Base-by-base conservation (phyloP, 2,888 invertebrate species). In the Agrotis clavis region DNA sequence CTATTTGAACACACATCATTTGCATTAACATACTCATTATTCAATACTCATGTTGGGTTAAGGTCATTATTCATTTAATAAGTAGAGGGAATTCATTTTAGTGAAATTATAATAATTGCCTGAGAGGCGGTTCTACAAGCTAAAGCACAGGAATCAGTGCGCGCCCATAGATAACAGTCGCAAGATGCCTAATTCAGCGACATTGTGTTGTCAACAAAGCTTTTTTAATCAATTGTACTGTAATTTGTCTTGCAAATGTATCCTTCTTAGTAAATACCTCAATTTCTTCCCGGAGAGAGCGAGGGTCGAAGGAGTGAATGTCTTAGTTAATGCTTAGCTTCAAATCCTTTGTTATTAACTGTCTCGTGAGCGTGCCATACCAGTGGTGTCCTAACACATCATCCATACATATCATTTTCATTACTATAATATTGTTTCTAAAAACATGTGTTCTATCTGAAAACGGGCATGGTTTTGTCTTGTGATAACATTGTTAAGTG, bases 331-430 rank as follows among this genome's bases (percentile, higher is more conserved):
- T 82, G 94, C 94, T 94, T 94, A 77, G 94, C 94, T 93, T 85
- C 62, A 63, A 86, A 86, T 91, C 93, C 93, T 90, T 89, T 88
- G 89, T 93, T 77, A 90, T 89, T 94, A 93, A 93, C 92, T 65
- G 72, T 79, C 87, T 88, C 88, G 95, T 95, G 95, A 95, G 95
- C 95, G 95, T 94, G 94, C 92, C 90, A 91, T 93, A 92, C 94
- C 92, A 89, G 80, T 77, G 84, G 86, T 84, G 83, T 83, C 76
- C 25, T 83, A 85, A 85, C 84, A 81, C 81, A 85, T 89, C 88
- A 86, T 82, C 67, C 79, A 85, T 84, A 71, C 82, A 81, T 83
- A 65, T 41, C 71, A 83, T 82, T 65, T 72, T 79, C 61, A 77
- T 81, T 66, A 77, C 82, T 80, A 67, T 69, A 67, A 25, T 71